These are phyloP conservation scores for Thamnaconus septentrionalis DNA, from an alignment of 2,113 vertebrate species.

Conservation along the genomic window DNA sequence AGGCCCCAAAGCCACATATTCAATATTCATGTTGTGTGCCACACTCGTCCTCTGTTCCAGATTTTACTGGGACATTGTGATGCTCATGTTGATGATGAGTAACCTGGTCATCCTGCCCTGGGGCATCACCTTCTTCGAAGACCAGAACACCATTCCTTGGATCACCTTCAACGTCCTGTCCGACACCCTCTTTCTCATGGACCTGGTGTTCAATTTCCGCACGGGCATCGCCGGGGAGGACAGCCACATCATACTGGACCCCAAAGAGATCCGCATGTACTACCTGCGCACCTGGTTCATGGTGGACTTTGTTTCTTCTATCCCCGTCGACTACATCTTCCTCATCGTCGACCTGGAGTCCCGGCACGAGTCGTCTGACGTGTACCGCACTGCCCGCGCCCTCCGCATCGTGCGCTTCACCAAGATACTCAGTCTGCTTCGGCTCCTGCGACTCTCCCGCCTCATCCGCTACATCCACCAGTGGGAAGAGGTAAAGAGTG, in stretches of 20 bases:
- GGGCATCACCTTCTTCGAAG: conserved; percentile 81
- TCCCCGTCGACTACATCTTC: conserved; percentile 81
- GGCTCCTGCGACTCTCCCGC: conserved; percentile 76
- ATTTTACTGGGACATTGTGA: conserved; percentile 81
- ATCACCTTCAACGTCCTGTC: conserved; percentile 78
- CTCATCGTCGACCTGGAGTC: conserved; percentile 75
- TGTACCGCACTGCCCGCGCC: conserved; percentile 77
- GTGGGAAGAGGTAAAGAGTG: conserved; percentile 77
- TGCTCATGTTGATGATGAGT: conserved; percentile 81
- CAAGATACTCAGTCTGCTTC: conserved; percentile 79
- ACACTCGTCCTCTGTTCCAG: conserved; percentile 41
- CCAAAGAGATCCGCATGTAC: conserved; percentile 68
- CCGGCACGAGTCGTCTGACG: conserved; percentile 65
- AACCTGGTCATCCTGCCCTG: conserved; percentile 79
- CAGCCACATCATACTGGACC: conserved; percentile 76
- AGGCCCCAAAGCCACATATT: no score
- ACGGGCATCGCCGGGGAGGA: conserved; percentile 75
- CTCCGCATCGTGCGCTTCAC: conserved; percentile 80
- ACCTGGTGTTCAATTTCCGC: conserved; percentile 78
- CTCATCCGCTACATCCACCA: conserved; percentile 81
- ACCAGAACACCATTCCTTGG: conserved; percentile 79
- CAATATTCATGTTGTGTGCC: no score
- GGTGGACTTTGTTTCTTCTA: conserved; percentile 79
- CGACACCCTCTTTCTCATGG: conserved; percentile 78
- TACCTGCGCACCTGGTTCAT: conserved; percentile 78